These are phyloP conservation scores for Gymnothorax reevesii DNA, from an alignment of 2,797 vertebrate species.

Conservation along the genomic window DNA sequence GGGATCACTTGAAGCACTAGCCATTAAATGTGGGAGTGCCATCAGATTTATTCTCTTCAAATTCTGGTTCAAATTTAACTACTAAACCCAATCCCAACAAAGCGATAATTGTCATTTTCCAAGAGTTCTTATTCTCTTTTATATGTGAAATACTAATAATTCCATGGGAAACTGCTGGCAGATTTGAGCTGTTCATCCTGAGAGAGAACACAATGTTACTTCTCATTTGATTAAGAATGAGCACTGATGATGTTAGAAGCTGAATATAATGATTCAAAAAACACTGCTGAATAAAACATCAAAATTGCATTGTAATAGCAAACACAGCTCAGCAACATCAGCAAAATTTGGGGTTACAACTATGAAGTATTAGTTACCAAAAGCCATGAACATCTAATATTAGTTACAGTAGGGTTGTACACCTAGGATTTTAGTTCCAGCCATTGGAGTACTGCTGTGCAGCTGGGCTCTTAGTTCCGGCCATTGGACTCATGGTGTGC, in stretches of 20 bases:
- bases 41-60: slow-evolving; percentile 57
- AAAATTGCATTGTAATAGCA: too few species aligned
- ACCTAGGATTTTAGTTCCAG: too few species aligned
- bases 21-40: slow-evolving; percentile 40
- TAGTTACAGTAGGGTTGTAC: too few species aligned
- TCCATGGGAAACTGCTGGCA: slow-evolving; percentile 57
- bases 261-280: background rate
- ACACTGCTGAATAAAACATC: too few species aligned
- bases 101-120: slow-evolving; percentile 67
- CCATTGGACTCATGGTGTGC: too few species aligned
- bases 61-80: slow-evolving; percentile 66
- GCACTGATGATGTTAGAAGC: slow-evolving; percentile 44
- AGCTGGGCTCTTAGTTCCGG: too few species aligned
- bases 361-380: too few species aligned
- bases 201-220: slow-evolving; percentile 70
- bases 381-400: too few species aligned
- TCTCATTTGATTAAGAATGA: slow-evolving; percentile 52
- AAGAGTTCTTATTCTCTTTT: slow-evolving; percentile 66
- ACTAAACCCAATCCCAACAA: slow-evolving; percentile 70
- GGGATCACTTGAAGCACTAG: slow-evolving; percentile 51
- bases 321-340: too few species aligned
- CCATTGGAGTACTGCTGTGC: too few species aligned
- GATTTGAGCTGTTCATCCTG: slow-evolving; percentile 64
- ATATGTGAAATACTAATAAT: slow-evolving; percentile 17
- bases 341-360: too few species aligned